Base-by-base conservation (phyloP, 92 coral and sea anemone genomes). In the Montipora capitata region DNA sequence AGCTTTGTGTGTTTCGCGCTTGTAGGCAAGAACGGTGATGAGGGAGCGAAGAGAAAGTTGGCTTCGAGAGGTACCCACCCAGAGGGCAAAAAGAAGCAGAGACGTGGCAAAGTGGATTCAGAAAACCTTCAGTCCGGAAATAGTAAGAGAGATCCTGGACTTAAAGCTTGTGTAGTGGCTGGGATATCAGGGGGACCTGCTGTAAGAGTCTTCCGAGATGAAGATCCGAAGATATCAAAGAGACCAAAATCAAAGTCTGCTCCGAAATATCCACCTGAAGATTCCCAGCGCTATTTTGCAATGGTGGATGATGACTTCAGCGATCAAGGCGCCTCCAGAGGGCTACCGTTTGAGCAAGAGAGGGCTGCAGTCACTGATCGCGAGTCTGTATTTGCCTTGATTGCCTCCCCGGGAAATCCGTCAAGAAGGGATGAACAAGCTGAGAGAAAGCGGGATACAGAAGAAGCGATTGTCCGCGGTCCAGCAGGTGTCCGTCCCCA, bases 111-210 rank as follows among this genome's bases (percentile, higher is more conserved):
- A 3, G 11, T 10, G 0, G 74, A 16, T 0, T 45, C 40, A 39
- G n/a, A 14, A 63, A 68, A 40, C 51, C 66, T 17, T 6, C 62
- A 51, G 38, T 0, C 35, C 16, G 85, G 42, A 39, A 66, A 20
- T 6, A 54, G 40, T 51, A 66, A 38, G 0, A 14, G n/a, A 6
- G 72, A 83, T 62, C 61, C 17, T 17, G 87, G 79, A 7, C 78
- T 83, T 20, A 72, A 39, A 64, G 87, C 79, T 3, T 83, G 70
- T 70, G 79, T 83, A 15, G 87, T 71, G n/a, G 15, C 87, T 10
- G 79, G 79, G 41, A 44, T 72, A 42, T 72, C 87, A 17, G 87
- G 87, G 2, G 87, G 79, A 44, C 79, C 87, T 61, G 62, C 87
- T 17, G n/a, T 61, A 13, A 14, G 87, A 73, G 79, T 83, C 40